Conservation (phyloP, 2,797 vertebrate species). For the Carcharodon carcharias region DNA sequence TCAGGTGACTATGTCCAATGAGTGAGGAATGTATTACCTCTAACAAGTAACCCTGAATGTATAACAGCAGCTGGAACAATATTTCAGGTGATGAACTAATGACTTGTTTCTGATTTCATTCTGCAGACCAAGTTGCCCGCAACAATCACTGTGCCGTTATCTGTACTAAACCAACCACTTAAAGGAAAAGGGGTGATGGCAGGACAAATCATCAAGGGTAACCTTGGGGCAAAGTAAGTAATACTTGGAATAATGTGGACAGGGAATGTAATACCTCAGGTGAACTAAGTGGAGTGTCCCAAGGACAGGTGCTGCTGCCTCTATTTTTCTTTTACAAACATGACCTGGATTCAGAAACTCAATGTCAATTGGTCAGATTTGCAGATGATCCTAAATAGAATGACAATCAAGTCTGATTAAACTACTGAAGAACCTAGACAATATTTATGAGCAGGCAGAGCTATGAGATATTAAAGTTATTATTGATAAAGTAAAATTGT, state of each 20-base stretch:
- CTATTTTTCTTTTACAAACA: not conserved
- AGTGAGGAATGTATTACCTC: not conserved
- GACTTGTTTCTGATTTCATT: conserved; percentile 6
- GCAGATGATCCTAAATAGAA: not conserved
- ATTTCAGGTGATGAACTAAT: not conserved
- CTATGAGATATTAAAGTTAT: not conserved
- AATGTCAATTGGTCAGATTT: not conserved
- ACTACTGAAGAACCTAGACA: not conserved
- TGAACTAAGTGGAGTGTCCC: not conserved
- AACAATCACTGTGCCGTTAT: conserved; percentile 87
- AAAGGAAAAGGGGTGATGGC: conserved; percentile 89
- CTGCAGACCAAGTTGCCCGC: conserved; percentile 86
- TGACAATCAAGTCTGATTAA: not conserved
- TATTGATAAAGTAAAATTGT: not conserved
- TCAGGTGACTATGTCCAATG: not conserved
- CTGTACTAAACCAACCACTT: conserved; percentile 90
- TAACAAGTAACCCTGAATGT: not conserved
- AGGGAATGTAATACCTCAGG: not conserved
- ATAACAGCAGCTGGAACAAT: not conserved
- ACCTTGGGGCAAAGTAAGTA: conserved; percentile 87
- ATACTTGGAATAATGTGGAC: not conserved
- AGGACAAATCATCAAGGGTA: conserved; percentile 90
- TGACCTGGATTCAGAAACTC: not conserved
- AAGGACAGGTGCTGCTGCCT: not conserved
- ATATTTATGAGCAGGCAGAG: not conserved